Base-by-base conservation (phyloP, 2,113 vertebrate species). In the Vulpes lagopus region DNA sequence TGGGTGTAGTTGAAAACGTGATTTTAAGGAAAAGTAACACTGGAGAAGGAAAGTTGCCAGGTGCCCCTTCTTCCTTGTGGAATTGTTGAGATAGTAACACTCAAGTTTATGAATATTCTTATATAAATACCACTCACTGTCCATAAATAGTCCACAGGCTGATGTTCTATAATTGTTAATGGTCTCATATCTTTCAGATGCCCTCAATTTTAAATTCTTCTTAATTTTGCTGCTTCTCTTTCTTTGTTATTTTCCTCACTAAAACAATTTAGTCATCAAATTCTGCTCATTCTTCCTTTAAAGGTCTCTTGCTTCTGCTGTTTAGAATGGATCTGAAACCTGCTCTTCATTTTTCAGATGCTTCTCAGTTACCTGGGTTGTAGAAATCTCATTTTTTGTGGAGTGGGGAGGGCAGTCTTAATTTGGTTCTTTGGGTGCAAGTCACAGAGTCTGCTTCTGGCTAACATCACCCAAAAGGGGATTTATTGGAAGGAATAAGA, bases 341-440 rank as follows among this genome's bases (percentile, higher is more conserved):
- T 92, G 22, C 20, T 82, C 8, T 55, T 86, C 74, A 65, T 53
- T 86, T 51, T 93, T 57, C 35, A 32, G 35, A 38, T 23, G 3
- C 8, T 65, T 96, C 49, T 96, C 16, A 17, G 19, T 67, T 49
- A 79, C 17, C 15, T 55, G 8, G 16, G 4, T 88, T 88, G 22
- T 2, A 53, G 38, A 91, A 83, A 35, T 87, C 8, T 79, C 49
- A 65, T 20, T 53, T 3, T 64, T 38, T 81, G 9, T 9, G 73
- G 19, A 23, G 2, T 59, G 7, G 35, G 8, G 11, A 78, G 14
- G 69, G 11, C 3, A 73, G 15, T 91, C 17, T 86, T 74, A 76
- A 89, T 81, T 64, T 16, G 6, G 6, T 86, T 83, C 49, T 94
- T 69, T 81, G 27, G 65, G 22, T 92, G n/a, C 64, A 91, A 91